phyloP scores from a whole-genome alignment of 2,113 vertebrate species.

The Catagonus wagneri region DNA sequence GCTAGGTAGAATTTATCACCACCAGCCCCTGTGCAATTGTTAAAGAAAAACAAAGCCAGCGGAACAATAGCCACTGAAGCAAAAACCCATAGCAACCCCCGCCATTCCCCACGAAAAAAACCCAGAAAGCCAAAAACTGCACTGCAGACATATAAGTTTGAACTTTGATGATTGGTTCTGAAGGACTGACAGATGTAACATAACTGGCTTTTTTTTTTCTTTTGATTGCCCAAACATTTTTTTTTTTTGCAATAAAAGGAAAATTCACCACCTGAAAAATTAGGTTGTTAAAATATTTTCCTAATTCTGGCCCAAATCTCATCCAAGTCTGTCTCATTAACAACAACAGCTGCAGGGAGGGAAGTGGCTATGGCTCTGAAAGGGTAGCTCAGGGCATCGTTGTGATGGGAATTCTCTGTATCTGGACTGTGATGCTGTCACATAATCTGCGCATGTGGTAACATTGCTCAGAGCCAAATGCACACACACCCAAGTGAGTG shows the following conservation, averaged over 20 bases:
- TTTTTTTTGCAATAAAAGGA: not conserved
- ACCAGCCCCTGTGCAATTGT: not conserved
- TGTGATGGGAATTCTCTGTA: not conserved
- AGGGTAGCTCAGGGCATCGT: not conserved
- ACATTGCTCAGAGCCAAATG: not conserved
- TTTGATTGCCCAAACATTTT: not conserved
- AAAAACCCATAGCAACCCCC: not conserved
- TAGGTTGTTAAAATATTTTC: not conserved
- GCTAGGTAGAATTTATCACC: not conserved
- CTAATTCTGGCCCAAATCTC: constrained; percentile 7
- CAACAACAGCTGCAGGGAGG: not conserved
- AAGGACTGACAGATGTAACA: not conserved
- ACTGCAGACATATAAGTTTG: not conserved
- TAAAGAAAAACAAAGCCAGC: not conserved
- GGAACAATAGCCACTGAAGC: not conserved
- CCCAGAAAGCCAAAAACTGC: too few species aligned
- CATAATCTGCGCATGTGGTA: not conserved
- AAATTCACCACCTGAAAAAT: not conserved
- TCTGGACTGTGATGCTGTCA: not conserved
- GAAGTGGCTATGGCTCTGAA: not conserved
- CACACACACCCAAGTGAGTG: not conserved
- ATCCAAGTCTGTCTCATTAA: not conserved
- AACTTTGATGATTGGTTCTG: not conserved
- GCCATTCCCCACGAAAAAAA: too few species aligned
- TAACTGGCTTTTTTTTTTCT: not conserved